Evolutionary conservation across 1,140 invertebrate species (phyloP), one percentile per base, ranked within the genome.

Genomic region (Brachionus manjavacas): DNA sequence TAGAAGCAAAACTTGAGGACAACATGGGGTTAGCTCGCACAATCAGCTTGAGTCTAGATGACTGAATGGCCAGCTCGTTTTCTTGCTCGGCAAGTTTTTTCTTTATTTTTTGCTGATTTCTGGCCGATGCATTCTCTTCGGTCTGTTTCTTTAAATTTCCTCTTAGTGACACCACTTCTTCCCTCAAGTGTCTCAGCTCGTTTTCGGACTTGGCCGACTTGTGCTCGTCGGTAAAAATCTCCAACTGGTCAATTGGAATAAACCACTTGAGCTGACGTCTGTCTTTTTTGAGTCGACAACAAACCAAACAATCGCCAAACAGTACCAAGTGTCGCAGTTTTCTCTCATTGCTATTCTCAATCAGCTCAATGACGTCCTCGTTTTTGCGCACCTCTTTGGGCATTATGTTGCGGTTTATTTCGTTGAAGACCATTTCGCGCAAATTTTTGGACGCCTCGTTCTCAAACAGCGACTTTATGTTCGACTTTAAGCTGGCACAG

Each of bases 31-130:
- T 64, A 25, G 79, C 64, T 25, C 79, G 79, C 1, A 81, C 79
- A 64, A 81, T 81, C 9, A 81, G 28, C 41, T 64, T 81, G 14
- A 81, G 20, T 12, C 79, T 60, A 41, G 79, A 81, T 7, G 79
- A 81, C 23, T 81, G 52, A 43, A 81, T 81, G 16, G 79, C 79
- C 25, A 81, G 41, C 31, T 64, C 79, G 12, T 81, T 81, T 46
- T 81, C 79, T 68, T 81, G 79, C 52, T 81, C 79, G 23, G 79
- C 79, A 25, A 81, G 23, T 81, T 81, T 81, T 68, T 81, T 81
- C 31, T 81, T 81, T 20, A 81, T 81, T 81, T 81, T 81, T 12
- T 43, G 64, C 52, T 81, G 79, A 68, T 68, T 81, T 68, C 52
- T 66, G 12, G 39, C 52, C 11, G 79, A 81, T 4, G 52, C 64